These are phyloP conservation scores for Aphidius gifuensis DNA, from an alignment of 1,140 invertebrate species.

Conservation along the genomic window DNA sequence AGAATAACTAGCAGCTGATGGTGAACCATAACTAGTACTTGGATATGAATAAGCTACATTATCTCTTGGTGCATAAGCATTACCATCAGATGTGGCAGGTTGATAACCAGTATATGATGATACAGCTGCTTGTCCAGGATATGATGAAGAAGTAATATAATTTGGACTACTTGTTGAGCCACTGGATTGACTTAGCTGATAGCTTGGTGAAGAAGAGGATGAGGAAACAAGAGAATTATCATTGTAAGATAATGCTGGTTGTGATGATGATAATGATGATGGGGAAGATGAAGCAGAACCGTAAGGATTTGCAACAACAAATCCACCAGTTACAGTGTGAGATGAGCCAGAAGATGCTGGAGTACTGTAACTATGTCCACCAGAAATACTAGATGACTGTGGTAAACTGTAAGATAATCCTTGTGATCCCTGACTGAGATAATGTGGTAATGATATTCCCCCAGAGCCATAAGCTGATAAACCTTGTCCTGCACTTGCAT, in stretches of 20 bases:
- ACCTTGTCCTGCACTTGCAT: conserved; percentile 31
- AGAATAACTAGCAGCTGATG: no score
- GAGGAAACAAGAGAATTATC: conserved; percentile 2
- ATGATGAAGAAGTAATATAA: conserved; percentile 35
- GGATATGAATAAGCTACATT: no score
- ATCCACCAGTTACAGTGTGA: conserved; percentile 35
- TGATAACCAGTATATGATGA: conserved; percentile 34
- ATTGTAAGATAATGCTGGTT: conserved; percentile 34
- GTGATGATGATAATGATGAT: conserved; percentile 22
- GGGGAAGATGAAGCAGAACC: conserved; percentile 29
- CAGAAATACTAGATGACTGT: conserved; percentile 2
- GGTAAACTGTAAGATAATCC: conserved; percentile 19
- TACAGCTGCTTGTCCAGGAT: conserved; percentile 20
- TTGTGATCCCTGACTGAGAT: conserved; percentile 25
- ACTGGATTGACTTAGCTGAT: conserved; percentile 33
- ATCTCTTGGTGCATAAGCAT: conserved; percentile 26
- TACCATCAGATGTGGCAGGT: conserved; percentile 37
- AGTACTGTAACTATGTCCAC: conserved; percentile 25
- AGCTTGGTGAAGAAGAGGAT: conserved; percentile 16
- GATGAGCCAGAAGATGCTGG: conserved; percentile 30
- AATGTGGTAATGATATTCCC: conserved; percentile 1
- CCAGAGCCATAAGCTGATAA: conserved; percentile 29
- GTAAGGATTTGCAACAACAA: conserved; percentile 32
- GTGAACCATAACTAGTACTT: no score
- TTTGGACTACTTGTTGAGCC: conserved; percentile 37